These are phyloP conservation scores for Tanypteryx hageni DNA, from an alignment of 2,888 invertebrate species.

Conservation along the genomic window DNA sequence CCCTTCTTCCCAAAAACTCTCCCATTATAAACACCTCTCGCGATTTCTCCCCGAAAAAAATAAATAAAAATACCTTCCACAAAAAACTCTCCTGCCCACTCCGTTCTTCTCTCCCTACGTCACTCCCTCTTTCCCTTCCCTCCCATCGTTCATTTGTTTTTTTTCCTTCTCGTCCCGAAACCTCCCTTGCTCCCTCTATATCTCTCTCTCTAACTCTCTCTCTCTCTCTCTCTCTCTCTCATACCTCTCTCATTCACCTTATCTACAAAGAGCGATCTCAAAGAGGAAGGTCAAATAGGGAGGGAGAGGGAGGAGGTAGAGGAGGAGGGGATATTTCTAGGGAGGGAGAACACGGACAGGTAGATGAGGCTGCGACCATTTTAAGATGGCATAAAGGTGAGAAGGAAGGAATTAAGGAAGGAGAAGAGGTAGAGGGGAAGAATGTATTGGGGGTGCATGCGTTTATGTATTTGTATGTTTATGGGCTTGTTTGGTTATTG, in stretches of 20 bases:
- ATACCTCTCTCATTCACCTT: conserved; percentile 2
- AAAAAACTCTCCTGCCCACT: not conserved
- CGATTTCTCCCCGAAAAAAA: conserved; percentile 5
- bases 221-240: not conserved
- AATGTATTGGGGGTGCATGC: not conserved
- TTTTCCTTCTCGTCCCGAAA: not conserved
- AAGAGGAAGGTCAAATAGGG: conserved; percentile 1
- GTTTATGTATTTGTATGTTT: not conserved
- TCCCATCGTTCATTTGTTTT: not conserved
- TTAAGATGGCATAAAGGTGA: not conserved
- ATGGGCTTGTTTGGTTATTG: not conserved
- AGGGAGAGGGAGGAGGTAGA: not conserved
- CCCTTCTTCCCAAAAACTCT: conserved; percentile 17
- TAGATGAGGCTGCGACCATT: conserved; percentile 6
- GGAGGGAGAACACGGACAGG: conserved; percentile 4
- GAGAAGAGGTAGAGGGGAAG: not conserved
- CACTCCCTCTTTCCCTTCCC: not conserved
- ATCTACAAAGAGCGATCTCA: conserved; percentile 35
- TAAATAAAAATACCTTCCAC: not conserved
- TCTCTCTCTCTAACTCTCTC: not conserved
- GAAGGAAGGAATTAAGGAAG: conserved; percentile 12
- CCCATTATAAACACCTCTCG: conserved; percentile 24
- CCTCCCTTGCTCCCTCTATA: not conserved
- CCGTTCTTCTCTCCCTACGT: not conserved
- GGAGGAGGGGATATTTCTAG: not conserved